Evolutionary conservation across 2,113 vertebrate species (phyloP), one percentile per base, ranked within the genome.

Genomic region (Cyphotilapia sp.): DNA sequence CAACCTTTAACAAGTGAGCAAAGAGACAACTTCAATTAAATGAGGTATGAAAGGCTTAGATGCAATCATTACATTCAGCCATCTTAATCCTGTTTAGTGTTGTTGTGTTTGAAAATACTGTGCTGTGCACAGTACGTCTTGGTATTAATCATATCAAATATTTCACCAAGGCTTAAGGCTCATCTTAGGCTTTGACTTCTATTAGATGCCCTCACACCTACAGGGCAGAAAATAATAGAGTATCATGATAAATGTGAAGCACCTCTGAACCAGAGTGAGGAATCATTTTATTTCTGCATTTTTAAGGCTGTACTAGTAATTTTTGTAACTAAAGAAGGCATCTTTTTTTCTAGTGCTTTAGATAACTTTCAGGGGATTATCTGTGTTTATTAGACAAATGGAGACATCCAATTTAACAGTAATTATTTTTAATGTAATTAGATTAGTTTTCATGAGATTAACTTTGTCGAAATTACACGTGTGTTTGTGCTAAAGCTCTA

Each of bases 141-240:
- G 49, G 29, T 89, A 90, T 94, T 89, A 94, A 94, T 95, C 91
- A 83, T 87, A 85, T 91, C 53, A 92, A 92, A 93, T 94, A 90
- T 93, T 93, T 91, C 56, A 86, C 87, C 63, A 80, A 87, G 89
- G 88, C 84, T 89, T 94, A 91, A 89, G 90, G 61, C 63, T 76
- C 13, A 19, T 93, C 80, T 84, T 87, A 80, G 82, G 56, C 61
- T 86, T 87, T 83, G 45, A 85, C 87, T 87, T 78, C 84, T 80
- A 85, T 90, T 80, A 87, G 88, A 47, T 85, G 88, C 7, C 71
- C 38, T 76, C 24, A 47, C 14, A 63, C 80, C 59, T 83, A 89
- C 61, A 47, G 42, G 76, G 71, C 80, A 84, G 78, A 81, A 90
- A 87, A 87, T 84, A 89, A 87, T 45, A 53, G 71, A 38, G 71